Conservation (phyloP, 1,140 invertebrate species). For the Drosophila novamexicana region DNA sequence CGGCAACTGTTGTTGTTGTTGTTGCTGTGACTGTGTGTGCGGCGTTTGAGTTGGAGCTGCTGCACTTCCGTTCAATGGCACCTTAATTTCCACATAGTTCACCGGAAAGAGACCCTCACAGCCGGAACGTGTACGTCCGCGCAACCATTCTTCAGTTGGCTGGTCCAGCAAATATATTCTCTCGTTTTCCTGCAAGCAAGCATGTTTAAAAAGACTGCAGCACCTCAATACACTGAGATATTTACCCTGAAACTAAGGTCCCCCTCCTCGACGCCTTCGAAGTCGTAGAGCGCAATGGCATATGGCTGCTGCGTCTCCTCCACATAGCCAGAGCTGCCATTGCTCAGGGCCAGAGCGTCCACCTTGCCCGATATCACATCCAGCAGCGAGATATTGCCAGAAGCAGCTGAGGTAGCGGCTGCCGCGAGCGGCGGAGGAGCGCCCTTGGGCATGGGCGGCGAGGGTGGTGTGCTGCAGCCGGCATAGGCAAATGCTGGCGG, state of each 20-base stretch:
- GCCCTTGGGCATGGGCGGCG: conserved; percentile 91
- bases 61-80: conserved; percentile 86
- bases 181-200: conserved; percentile 87
- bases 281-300: conserved; percentile 91
- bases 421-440: conserved; percentile 90
- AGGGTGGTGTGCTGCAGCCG: conserved; percentile 81
- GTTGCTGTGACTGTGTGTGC: conserved; percentile 25
- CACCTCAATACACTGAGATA: neutral
- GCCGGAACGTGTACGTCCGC: conserved; percentile 87
- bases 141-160: conserved; percentile 92
- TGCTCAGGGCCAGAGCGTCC: conserved; percentile 66
- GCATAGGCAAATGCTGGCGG: conserved; percentile 47
- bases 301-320: conserved; percentile 85
- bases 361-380: conserved; percentile 79
- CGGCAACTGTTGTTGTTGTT: conserved; percentile 24
- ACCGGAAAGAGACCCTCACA: conserved; percentile 92
- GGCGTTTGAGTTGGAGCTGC: conserved; percentile 21
- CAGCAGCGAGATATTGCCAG: conserved; percentile 76
- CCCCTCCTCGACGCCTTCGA: conserved; percentile 88
- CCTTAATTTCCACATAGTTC: conserved; percentile 91
- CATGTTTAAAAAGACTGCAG: neutral
- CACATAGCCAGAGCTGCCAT: conserved; percentile 52
- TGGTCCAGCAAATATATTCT: conserved; percentile 88
- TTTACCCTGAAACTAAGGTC: conserved; percentile 91
- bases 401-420: neutral